Evolutionary conservation across 2,888 invertebrate genomes (phyloP), one percentile per base, ranked within the genome.

Genomic region (Stenodera caucasica): DNA sequence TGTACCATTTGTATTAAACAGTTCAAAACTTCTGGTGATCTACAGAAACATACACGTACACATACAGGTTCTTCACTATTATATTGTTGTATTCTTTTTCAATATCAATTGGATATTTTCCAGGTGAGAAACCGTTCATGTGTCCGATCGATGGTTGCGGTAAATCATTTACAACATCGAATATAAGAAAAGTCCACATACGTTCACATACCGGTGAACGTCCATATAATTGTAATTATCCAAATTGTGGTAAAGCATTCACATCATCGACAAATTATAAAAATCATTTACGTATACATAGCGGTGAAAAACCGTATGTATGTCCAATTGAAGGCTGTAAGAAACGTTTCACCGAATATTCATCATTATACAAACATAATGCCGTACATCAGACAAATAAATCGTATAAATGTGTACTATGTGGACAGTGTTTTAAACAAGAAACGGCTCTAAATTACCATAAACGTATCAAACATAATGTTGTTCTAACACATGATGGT

Each of bases 241-340:
- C 81, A 8, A 82, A 81, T 58, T 89, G 88, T 76, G 84, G 83
- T 1, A 84, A 87, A 75, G 84, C 86, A 0, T 89, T 89, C 78
- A 85, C 88, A 2, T 87, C 87, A 37, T 86, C 87, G 8, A 88
- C 88, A 6, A 89, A 89, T 76, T 87, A 85, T 70, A 88, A 87
- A 73, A 88, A 88, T 75, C 89, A 89, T 71, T 82, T 86, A 67
- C 78, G 89, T 58, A 88, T 88, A 70, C 88, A 88, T 77, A 86
- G 87, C 49, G 88, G 88, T 18, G 88, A 88, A 73, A 88, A 88
- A 72, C 88, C 88, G 0, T 89, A 87, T 69, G 82, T 84, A 18
- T 89, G 88, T 72, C 78, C 82, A 12, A 83, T 86, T 12, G 78
- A 81, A 79, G 85, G 84, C 52, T 89, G 88, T 75, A 84, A 84